Base-by-base conservation (phyloP, 2,888 invertebrate species). In the Punctoribates punctum region DNA sequence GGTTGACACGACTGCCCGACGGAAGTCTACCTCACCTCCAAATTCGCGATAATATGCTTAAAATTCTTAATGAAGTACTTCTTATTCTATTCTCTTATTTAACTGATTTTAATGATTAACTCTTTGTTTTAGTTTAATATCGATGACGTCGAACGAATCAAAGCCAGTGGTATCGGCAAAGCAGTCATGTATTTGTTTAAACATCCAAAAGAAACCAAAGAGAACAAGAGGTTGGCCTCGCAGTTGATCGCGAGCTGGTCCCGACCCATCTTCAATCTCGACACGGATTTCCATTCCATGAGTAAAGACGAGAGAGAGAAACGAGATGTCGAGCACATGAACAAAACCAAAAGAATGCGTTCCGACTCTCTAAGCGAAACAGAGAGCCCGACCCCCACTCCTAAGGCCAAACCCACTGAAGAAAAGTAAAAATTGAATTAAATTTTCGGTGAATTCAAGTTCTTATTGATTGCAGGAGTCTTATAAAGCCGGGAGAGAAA, bases 111-210 rank as follows among this genome's bases (percentile, higher is more conserved):
- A 42, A 13, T 8, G 13, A 42, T 13, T 42, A 42, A 42, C 42
- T 34, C 4, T 34, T 34, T 34, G 34, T 77, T 77, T 46, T 29
- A 80, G 79, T 79, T 80, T n/a, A 80, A 80, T n/a, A 65, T 75
- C 20, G 77, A 78, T 75, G 80, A 80, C 48, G 79, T 78, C 48
- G 78, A 78, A n/a, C 73, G 78, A 29, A 51, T 80, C 8, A 80
- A 80, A 76, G 77, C 78, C 8, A 80, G 80, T 77, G 80, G 80
- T 23, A 78, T 80, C 74, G 81, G 81, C 23, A 76, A 79, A 86
- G 98, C 99, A 60, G 94, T 99, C 0, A 99, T 99, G 99, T 97
- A 98, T 86, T 87, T 99, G 74, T 98, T 95, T 85, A 99, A 99
- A 84, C 98, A 99, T 85, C 98, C 99, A 0, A 93, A 91, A 84